These are phyloP conservation scores for Phyllostomus discolor DNA, from an alignment of 2,113 vertebrate genomes.

Conservation along the genomic window DNA sequence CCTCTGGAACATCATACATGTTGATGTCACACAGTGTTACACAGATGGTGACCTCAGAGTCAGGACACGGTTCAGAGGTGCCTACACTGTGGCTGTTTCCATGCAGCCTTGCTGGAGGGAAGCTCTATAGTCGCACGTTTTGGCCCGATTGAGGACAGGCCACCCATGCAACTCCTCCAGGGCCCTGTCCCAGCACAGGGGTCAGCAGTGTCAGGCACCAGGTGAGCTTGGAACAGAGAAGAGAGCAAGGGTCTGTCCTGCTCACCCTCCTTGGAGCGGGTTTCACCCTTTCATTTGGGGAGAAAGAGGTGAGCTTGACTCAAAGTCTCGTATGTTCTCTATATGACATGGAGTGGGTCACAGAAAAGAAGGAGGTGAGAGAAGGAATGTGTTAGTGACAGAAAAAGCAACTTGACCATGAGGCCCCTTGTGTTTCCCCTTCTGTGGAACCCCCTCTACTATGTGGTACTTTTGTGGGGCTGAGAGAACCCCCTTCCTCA, in stretches of 20 bases:
- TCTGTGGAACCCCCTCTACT: background rate
- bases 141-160: background rate
- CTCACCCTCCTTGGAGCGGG: background rate
- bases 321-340: background rate
- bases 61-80: background rate
- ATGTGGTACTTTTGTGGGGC: background rate
- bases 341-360: background rate
- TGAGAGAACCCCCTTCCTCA: background rate
- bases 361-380: background rate
- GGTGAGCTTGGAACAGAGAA: background rate
- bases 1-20: background rate
- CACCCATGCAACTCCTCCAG: background rate
- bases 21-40: background rate
- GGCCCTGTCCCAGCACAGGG: fast-evolving
- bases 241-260: background rate
- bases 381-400: background rate
- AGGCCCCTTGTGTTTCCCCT: background rate
- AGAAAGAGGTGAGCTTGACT: background rate
- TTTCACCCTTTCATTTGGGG: background rate
- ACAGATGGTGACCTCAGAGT: background rate
- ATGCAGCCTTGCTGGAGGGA: background rate
- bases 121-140: too few relatives aligned
- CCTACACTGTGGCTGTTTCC: background rate
- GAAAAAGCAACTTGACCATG: background rate
- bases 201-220: background rate